Evolutionary conservation across 2,797 vertebrate species (phyloP), one percentile per base, ranked within the genome.

Genomic region (Sebastes melanostomus): DNA sequence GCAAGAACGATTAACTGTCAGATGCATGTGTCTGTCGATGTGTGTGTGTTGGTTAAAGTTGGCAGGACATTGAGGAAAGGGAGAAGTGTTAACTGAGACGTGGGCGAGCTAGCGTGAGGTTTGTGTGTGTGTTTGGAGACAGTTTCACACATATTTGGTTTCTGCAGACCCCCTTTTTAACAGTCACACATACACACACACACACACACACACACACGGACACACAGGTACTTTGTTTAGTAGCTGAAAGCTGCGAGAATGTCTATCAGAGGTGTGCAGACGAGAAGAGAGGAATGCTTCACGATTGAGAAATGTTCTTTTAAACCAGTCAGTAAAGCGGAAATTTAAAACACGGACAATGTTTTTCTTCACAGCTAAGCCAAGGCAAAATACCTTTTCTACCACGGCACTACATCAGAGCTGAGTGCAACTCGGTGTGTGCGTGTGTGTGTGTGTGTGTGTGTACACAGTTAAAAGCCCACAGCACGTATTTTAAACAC

Each of bases 1-100:
- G 85, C 90, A 84, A 63, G 60, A 52, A 24, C 6, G 25, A 75
- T 86, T 68, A 79, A 38, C 84, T 75, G 86, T 91, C 78, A 79
- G 84, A 78, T 72, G 69, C 60, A n/a, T 72, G 69, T 76, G 71
- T 82, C 36, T 76, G 18, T 52, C 20, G 50, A n/a, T 67, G 68
- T 87, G 29, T 62, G 54, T 54, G 65, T 78, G 75, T 78, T 73
- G 69, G 75, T 72, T 85, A 69, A 72, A 86, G 80, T 85, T 93
- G 92, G 92, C 88, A 91, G 89, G 84, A 89, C 86, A 89, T 75
- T 81, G 82, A 86, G 84, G 76, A 86, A 86, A 82, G 81, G 63
- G 68, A 87, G 84, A 87, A 84, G 86, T 89, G 88, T 87, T 89
- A 88, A 80, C 86, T 74, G 80, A 77, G 79, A 59, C 29, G 82